These are phyloP conservation scores for Ypsolopha sequella DNA, from an alignment of 2,888 invertebrate species.

Conservation along the genomic window DNA sequence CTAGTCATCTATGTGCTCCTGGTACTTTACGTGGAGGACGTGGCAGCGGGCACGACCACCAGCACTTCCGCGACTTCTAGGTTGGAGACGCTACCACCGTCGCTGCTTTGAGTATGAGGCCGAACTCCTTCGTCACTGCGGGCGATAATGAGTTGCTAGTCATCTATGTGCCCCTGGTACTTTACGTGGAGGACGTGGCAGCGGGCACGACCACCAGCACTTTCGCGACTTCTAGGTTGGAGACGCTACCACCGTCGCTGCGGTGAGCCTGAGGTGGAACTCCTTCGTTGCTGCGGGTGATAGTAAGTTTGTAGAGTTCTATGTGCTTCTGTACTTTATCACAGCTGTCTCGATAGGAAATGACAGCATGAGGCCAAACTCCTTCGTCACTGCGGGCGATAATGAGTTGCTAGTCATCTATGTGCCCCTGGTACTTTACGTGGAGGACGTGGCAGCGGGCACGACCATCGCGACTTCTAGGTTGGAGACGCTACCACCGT, in stretches of 20 bases:
- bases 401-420: constrained; percentile 36
- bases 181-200: neutral
- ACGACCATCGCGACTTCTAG: constrained; percentile 72
- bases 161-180: neutral
- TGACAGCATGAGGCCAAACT: constrained; percentile 68
- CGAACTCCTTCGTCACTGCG: constrained; percentile 79
- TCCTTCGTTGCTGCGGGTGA: constrained; percentile 85
- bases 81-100: constrained; percentile 78
- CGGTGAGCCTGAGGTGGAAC: constrained; percentile 67
- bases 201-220: constrained; percentile 33
- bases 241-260: constrained; percentile 71
- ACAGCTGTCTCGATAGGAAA: too few relatives aligned
- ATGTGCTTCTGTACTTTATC: too few relatives aligned
- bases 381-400: constrained; percentile 83
- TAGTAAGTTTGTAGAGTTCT: constrained; percentile 22
- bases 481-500: constrained; percentile 77
- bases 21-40: neutral
- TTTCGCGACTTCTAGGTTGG: constrained; percentile 74
- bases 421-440: neutral
- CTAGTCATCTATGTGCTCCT: neutral
- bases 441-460: constrained; percentile 73
- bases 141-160: constrained; percentile 66
- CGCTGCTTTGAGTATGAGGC: constrained; percentile 63
- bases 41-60: neutral
- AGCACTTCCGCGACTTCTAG: constrained; percentile 68